Conservation (phyloP, 2,888 invertebrate genomes). For the Polyommatus iphigenia region DNA sequence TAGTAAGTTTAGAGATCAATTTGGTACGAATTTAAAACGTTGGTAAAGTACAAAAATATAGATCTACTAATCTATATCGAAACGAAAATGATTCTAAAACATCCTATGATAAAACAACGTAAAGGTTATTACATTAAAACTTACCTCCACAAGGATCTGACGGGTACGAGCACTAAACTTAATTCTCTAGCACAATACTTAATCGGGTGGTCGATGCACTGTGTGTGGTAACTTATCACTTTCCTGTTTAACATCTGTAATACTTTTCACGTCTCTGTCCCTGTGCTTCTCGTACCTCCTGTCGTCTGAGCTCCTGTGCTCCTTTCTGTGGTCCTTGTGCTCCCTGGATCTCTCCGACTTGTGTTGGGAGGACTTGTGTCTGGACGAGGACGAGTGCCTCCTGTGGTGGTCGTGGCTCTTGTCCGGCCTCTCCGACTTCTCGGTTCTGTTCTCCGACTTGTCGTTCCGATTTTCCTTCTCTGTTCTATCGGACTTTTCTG, state of each 20-base stretch:
- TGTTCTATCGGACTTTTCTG: conserved; percentile 38
- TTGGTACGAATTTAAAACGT: conserved; percentile 20
- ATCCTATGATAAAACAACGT: conserved; percentile 22
- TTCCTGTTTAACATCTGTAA: conserved; percentile 40
- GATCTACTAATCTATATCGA: conserved; percentile 29
- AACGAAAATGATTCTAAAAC: conserved; percentile 19
- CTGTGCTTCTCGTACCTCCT: conserved; percentile 55
- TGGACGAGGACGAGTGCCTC: conserved; percentile 64
- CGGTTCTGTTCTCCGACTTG: conserved; percentile 39
- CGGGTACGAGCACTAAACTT: conserved; percentile 32
- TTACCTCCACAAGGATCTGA: conserved; percentile 35
- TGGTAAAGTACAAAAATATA: conserved; percentile 30
- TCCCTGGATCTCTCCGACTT: conserved; percentile 56
- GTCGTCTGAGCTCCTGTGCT: conserved; percentile 56
- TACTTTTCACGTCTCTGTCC: conserved; percentile 43
- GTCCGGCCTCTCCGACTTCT: conserved; percentile 43
- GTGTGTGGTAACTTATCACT: conserved; percentile 57
- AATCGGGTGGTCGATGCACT: conserved; percentile 66
- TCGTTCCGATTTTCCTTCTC: conserved; percentile 36
- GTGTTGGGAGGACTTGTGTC: conserved; percentile 62
- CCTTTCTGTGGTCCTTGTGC: conserved; percentile 56
- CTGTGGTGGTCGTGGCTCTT: conserved; percentile 58
- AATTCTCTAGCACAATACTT: conserved; percentile 41
- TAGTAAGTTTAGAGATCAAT: conserved; percentile 37
- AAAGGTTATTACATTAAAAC: conserved; percentile 12